These are phyloP conservation scores for Melanchra persicariae DNA, from an alignment of 2,888 invertebrate species.

Conservation along the genomic window DNA sequence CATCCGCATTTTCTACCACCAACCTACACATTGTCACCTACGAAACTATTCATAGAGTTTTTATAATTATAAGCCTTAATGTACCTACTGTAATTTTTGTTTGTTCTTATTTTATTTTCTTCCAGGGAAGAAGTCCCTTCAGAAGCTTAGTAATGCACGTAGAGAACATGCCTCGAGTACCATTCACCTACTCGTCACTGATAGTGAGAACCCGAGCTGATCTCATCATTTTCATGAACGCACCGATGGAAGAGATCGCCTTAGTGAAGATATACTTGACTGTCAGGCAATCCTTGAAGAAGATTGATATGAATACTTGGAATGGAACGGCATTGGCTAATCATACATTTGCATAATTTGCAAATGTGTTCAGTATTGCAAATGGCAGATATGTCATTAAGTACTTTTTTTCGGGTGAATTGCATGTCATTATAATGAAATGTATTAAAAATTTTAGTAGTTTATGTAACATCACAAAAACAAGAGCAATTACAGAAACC, in stretches of 20 bases:
- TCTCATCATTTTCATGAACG: conserved; percentile 2
- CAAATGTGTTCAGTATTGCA: neutral
- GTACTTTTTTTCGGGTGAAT: neutral
- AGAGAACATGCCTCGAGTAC: conserved; percentile 43
- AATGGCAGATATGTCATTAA: neutral
- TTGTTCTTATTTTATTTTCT: neutral
- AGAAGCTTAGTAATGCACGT: conserved; percentile 39
- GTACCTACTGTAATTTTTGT: too few relatives aligned
- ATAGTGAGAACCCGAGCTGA: conserved; percentile 48
- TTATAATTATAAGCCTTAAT: too few relatives aligned
- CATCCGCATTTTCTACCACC: too few relatives aligned
- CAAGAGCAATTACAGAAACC: too few relatives aligned
- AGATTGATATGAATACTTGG: conserved; percentile 38
- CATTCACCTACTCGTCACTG: conserved; percentile 48
- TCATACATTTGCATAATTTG: conserved; percentile 21
- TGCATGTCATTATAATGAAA: conserved; percentile 3
- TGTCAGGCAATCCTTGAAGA: conserved; percentile 31
- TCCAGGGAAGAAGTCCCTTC: conserved; percentile 42
- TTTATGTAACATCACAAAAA: neutral
- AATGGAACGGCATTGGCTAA: conserved; percentile 39
- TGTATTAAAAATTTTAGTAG: neutral
- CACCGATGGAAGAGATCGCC: conserved; percentile 22
- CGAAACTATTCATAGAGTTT: too few relatives aligned
- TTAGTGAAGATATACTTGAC: conserved; percentile 31
- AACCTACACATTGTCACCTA: too few relatives aligned